Percentiles rank a stretch among this genome's conserved stretches.
These are phyloP conservation scores for Monopterus albus DNA, from an alignment of 2,113 vertebrate species.

Conservation along the genomic window DNA sequence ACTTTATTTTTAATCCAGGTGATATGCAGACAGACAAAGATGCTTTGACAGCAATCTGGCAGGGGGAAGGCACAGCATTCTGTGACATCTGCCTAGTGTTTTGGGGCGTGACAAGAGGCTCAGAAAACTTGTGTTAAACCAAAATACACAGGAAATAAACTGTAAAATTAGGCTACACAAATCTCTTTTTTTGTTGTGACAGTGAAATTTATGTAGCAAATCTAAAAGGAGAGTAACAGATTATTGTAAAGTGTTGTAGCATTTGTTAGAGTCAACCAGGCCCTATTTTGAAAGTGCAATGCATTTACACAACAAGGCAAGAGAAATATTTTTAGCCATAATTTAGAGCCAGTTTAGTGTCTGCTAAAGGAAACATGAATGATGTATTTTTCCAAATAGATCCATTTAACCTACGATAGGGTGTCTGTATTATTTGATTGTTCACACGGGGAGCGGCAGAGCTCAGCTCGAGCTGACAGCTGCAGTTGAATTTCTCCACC, in stretches of 20 bases:
- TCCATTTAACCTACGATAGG: slow-evolving; percentile 49
- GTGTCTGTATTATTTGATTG: slow-evolving; percentile 42
- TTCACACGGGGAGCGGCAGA: slow-evolving; percentile 3
- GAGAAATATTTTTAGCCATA: slow-evolving; percentile 29
- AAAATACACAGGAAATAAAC: slow-evolving; percentile 10
- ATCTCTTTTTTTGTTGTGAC: slow-evolving; percentile 12
- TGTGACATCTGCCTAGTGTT: slow-evolving; percentile 16
- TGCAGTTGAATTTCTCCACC: slow-evolving; percentile 42
- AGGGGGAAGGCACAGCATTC: background rate
- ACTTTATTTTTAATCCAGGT: slow-evolving; percentile 38
- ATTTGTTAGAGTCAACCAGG: slow-evolving; percentile 39
- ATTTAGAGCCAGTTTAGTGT: slow-evolving; percentile 40
- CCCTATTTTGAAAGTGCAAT: slow-evolving; percentile 34
- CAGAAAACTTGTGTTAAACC: slow-evolving; percentile 29
- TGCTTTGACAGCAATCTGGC: background rate
- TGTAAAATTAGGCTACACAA: slow-evolving; percentile 28
- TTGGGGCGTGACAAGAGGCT: slow-evolving; percentile 18
- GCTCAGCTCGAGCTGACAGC: slow-evolving; percentile 10
- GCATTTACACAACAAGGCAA: slow-evolving; percentile 28
- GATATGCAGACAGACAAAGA: slow-evolving; percentile 25
- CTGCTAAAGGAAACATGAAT: slow-evolving; percentile 56
- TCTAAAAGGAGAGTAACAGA: slow-evolving; percentile 6
- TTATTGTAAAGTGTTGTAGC: slow-evolving; percentile 32
- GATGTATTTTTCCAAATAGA: slow-evolving; percentile 53
- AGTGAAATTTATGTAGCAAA: slow-evolving; percentile 27